phyloP scores from a whole-genome alignment of 2,797 vertebrate genomes.

The Smutsia gigantea region DNA sequence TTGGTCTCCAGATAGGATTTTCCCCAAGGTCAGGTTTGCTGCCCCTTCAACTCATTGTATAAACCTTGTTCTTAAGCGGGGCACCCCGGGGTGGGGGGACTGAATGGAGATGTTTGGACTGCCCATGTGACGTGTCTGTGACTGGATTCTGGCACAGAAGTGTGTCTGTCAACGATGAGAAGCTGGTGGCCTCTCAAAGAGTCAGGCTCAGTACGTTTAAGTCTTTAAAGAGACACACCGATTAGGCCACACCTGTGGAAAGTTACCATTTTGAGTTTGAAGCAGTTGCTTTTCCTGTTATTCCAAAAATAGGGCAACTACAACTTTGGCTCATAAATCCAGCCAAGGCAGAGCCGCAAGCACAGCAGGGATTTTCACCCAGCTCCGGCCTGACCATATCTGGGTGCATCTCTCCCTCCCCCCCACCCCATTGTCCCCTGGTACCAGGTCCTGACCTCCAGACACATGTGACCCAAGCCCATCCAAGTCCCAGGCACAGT shows the following conservation, averaged over 20 bases:
- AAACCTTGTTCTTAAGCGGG: background rate
- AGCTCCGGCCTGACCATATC: background rate
- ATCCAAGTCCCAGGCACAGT: background rate
- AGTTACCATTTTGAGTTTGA: background rate
- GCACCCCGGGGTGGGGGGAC: background rate
- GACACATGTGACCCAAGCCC: background rate
- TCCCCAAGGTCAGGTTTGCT: background rate
- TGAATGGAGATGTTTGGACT: accelerated
- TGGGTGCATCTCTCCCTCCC: background rate
- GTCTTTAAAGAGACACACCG: background rate
- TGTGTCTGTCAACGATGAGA: background rate
- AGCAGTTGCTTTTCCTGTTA: background rate
- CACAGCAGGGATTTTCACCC: background rate
- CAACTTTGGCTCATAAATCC: background rate
- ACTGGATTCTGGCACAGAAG: background rate
- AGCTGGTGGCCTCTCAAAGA: background rate
- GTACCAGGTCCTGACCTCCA: background rate
- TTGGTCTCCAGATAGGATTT: background rate
- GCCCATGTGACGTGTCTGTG: accelerated
- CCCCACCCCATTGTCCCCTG: accelerated
- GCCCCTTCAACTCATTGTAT: background rate
- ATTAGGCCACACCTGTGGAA: background rate
- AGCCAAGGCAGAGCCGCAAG: background rate
- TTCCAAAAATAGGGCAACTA: constrained; percentile 23
- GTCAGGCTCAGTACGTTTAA: background rate